Evolutionary conservation across 2,797 vertebrate genomes (phyloP), one percentile per base, ranked within the genome.

Genomic region (Cirrhinus molitorella): DNA sequence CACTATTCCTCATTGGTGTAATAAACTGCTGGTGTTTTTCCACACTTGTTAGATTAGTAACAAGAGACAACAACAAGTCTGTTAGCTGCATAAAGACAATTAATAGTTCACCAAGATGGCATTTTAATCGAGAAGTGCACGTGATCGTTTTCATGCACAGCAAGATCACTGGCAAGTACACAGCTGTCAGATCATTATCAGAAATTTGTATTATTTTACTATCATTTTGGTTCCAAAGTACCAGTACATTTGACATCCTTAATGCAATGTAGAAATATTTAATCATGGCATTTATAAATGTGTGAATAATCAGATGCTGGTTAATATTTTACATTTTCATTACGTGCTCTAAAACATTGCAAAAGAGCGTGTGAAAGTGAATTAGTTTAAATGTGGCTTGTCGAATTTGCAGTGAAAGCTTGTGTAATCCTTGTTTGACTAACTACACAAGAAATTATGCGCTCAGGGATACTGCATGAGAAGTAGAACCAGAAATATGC

Each of bases 351-450:
- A 59, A 71, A 70, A 43, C 25, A n/a, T 53, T 70, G 0, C 21
- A 63, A n/a, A 37, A 19, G 10, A 40, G 16, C 19, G 12, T 65
- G 21, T 53, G 45, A 53, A 81, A 65, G 5, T 21, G 51, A 57
- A 83, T 70, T 37, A 19, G 17, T 14, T 68, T 17, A 0, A 65
- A 14, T 25, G 1, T 73, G 16, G 11, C 4, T 28, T 23, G 59
- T 70, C 9, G 23, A 4, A 47, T 55, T 75, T 87, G 86, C 77
- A 86, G 77, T 83, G 65, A 86, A 86, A 0, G n/a, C 47, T 67
- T 77, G n/a, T 81, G 78, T 28, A 81, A 14, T 49, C 55, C 66
- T 55, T 53, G 80, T 49, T 79, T 76, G 28, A 72, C 13, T 73
- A 53, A 72, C 76, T 51, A 73, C 0, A 23, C 31, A 74, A 76